Conservation (phyloP, 1,140 invertebrate genomes). For the Ladona fulva region DNA sequence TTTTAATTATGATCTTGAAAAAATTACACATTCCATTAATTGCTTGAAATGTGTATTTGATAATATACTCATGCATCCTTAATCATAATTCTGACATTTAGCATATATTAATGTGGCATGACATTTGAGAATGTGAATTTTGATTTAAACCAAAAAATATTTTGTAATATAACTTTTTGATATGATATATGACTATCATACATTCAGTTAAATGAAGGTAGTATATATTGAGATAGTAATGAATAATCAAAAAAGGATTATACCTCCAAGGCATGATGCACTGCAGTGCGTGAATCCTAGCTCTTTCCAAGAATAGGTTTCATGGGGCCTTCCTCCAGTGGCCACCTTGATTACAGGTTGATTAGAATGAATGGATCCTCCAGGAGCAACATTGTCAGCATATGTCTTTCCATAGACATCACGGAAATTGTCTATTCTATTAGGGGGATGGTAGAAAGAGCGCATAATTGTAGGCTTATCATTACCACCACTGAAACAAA, state of each 20-base stretch:
- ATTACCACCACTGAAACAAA: constrained; percentile 1
- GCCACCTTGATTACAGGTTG: constrained; percentile 43
- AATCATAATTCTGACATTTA: too few species aligned
- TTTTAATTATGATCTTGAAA: too few species aligned
- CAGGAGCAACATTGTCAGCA: not conserved
- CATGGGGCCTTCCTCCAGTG: constrained; percentile 41
- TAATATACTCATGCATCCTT: too few species aligned
- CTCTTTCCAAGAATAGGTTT: constrained; percentile 73
- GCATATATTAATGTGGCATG: too few species aligned
- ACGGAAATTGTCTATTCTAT: not conserved
- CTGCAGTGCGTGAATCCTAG: constrained; percentile 84
- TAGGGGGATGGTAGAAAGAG: not conserved
- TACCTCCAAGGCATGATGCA: constrained; percentile 85
- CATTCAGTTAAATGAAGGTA: too few species aligned
- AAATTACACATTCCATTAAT: too few species aligned
- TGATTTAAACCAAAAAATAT: too few species aligned
- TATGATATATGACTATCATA: too few species aligned
- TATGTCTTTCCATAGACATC: constrained; percentile 9
- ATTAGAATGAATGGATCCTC: constrained; percentile 33
- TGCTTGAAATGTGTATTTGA: too few species aligned
- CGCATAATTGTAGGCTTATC: constrained; percentile 5
- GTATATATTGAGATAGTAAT: too few species aligned
- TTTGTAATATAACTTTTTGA: too few species aligned
- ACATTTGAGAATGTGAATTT: too few species aligned
- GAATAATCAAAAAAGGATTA: constrained; percentile 16